phyloP scores from a whole-genome alignment of 2,888 invertebrate species.

The Pammene fasciana region DNA sequence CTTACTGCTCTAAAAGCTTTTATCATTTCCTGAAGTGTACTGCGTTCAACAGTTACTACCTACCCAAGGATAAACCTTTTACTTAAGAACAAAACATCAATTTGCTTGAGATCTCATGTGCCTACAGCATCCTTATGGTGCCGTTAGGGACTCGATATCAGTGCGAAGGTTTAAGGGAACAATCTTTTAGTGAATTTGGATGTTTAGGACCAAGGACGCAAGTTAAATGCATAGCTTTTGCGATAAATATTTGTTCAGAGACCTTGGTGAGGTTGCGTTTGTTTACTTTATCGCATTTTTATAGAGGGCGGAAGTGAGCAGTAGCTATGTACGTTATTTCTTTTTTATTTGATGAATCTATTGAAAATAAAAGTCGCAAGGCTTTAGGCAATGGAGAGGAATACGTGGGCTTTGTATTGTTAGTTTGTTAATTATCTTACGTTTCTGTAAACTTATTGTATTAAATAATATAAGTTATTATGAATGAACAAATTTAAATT shows the following conservation, averaged over 20 bases:
- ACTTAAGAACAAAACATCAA: slow-evolving; percentile 25
- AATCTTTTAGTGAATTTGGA: slow-evolving; percentile 36
- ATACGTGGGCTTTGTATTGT: too few species aligned
- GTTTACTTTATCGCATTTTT: slow-evolving; percentile 3
- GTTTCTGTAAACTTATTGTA: too few species aligned
- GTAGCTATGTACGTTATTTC: neutral
- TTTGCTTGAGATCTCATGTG: slow-evolving; percentile 22
- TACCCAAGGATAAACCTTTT: slow-evolving; percentile 17
- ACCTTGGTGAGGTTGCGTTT: slow-evolving; percentile 24
- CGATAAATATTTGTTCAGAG: slow-evolving; percentile 23
- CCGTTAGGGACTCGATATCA: slow-evolving; percentile 18
- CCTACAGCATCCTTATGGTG: slow-evolving; percentile 13
- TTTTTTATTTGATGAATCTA: too few species aligned
- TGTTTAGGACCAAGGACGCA: slow-evolving; percentile 25
- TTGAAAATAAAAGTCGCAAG: too few species aligned
- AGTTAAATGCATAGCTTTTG: slow-evolving; percentile 28
- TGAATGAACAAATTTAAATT: too few species aligned
- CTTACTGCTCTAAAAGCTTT: neutral
- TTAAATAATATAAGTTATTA: too few species aligned
- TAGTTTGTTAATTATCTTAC: too few species aligned
- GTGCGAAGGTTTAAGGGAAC: slow-evolving; percentile 27
- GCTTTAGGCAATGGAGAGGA: too few species aligned
- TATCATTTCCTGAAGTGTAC: neutral
- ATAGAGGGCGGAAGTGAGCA: neutral
- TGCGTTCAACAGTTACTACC: neutral